phyloP scores from a whole-genome alignment of 2,797 vertebrate species.

The Cryptoprocta ferox region DNA sequence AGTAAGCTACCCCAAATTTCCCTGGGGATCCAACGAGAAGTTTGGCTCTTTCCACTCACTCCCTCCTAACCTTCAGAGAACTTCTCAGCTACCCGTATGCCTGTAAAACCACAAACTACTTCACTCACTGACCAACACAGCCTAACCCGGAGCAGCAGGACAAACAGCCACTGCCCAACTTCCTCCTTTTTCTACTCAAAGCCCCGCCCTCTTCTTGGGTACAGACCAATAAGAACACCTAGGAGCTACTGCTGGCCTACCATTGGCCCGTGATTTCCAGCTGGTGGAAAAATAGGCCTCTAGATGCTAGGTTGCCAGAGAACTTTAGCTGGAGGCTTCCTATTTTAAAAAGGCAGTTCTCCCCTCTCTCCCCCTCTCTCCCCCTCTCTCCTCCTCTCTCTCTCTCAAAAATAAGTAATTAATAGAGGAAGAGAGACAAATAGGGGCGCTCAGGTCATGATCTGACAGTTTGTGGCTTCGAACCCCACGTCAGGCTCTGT shows the following conservation, averaged over 20 bases:
- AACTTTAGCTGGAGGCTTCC: neutral
- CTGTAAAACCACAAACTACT: neutral
- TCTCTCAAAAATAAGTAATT: too few species aligned
- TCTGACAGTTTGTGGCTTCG: too few species aligned
- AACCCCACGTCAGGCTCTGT: too few species aligned
- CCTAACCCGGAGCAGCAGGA: accelerated
- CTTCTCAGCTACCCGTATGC: accelerated
- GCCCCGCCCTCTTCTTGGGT: neutral
- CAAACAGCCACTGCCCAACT: accelerated
- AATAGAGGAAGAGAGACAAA: neutral
- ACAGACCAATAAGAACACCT: neutral
- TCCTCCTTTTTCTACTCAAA: neutral
- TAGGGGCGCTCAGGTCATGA: too few species aligned
- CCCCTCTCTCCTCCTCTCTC: too few species aligned
- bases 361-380: too few species aligned
- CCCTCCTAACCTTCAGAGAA: neutral
- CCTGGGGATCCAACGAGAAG: neutral
- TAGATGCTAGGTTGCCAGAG: accelerated
- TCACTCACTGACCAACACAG: accelerated
- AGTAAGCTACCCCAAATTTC: neutral
- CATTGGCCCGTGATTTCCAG: neutral
- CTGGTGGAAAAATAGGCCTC: neutral
- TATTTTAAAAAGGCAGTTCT: neutral
- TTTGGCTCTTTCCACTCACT: neutral
- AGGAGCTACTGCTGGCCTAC: neutral